Evolutionary conservation across 2,113 vertebrate species (phyloP).

Genomic region (Spilogale gracilis): DNA sequence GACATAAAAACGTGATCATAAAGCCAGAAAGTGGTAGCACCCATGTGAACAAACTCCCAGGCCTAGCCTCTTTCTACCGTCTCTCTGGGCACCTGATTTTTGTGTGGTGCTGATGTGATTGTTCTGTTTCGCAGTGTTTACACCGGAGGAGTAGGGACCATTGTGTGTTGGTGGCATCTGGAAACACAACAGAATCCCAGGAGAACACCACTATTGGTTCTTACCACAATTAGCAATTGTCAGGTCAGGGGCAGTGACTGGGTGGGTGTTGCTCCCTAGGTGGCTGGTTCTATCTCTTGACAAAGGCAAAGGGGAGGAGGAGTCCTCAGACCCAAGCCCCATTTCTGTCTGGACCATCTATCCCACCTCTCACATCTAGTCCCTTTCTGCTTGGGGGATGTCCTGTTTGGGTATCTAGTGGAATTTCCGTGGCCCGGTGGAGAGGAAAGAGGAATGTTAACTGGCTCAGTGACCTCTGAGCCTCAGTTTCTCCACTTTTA

Average conservation of each 20-base stretch:
- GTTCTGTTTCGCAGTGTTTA: constrained; percentile 84
- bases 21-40: background rate
- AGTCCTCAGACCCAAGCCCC: background rate
- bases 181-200: constrained; percentile 85
- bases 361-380: background rate
- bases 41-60: background rate
- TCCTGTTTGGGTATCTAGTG: background rate
- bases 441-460: background rate
- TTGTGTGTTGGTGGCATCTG: constrained; percentile 83
- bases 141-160: constrained; percentile 78
- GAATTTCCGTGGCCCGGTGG: background rate
- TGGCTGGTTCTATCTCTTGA: constrained; percentile 59
- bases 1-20: background rate
- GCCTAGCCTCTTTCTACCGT: background rate
- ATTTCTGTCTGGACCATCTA: background rate
- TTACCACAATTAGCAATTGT: constrained; percentile 82
- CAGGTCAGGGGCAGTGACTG: constrained; percentile 69
- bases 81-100: constrained; percentile 72
- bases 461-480: background rate
- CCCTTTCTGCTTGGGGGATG: background rate
- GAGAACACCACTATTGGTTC: constrained; percentile 75
- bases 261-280: constrained; percentile 57
- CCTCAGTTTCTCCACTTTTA: constrained; percentile 49
- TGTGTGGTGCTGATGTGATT: constrained; percentile 49
- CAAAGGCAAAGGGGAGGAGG: background rate